Base-by-base conservation (phyloP, 2,797 vertebrate genomes). In the Takifugu ocellatus region DNA sequence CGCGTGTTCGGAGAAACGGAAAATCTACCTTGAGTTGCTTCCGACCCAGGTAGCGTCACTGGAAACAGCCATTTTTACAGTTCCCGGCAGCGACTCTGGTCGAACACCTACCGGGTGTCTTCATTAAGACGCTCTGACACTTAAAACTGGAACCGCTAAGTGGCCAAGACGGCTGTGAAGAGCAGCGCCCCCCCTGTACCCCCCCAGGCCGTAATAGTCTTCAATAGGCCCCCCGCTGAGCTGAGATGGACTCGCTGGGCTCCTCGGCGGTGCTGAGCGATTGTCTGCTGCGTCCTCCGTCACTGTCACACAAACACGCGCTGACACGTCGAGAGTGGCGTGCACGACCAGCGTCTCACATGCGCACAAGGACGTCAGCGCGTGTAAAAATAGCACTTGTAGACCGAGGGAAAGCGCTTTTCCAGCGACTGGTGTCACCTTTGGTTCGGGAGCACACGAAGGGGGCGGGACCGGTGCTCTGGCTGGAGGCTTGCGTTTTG, bases 391-490 rank as follows among this genome's bases (percentile, higher is more conserved):
- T 85, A 88, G 84, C 72, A 58, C 70, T 79, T 66, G 72, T 77
- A 77, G 82, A 85, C 59, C 16, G 46, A 57, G 64, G 12, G 67
- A 12, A 61, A 68, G 70, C 16, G 44, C 3, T 7, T 46, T 63
- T 84, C 77, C 69, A 66, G 75, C 71, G 27, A 67, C 43, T 89
- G 87, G 87, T 86, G 84, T 90, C 87, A 89, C 82, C 81, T 72
- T 87, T 86, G 81, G 84, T 87, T 72, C 66, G 49, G 70, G 79
- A 81, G 81, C 83, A 83, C 61, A 52, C 5, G 50, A 67, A 66
- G 77, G 77, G 21, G 21, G 21, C 21, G 21, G 21, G 55, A 73
- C 66, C 46, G 74, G 68, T 69, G 27, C 54, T 66, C 73, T 49
- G 6, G 63, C 57, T 63, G 56, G 5, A 15, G 14, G 43, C 16